Evolutionary conservation across 1,140 invertebrate species (phyloP), one percentile per base, ranked within the genome.

Genomic region (Neodiprion virginianus): DNA sequence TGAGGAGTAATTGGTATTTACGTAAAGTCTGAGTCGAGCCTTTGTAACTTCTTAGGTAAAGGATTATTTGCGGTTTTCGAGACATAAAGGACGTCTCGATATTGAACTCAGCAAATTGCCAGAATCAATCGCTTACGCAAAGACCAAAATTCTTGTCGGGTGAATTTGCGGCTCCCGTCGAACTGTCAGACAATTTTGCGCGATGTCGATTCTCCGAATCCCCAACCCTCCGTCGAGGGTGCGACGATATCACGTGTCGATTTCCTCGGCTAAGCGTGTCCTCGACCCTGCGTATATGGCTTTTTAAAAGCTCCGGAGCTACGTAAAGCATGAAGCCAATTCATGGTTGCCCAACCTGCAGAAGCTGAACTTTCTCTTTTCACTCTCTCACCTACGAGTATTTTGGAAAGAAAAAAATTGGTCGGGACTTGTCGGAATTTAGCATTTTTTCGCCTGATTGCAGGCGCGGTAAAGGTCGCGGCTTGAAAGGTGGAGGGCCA

Each of bases 401-500:
- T 40, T 40, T 5, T 40, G 28, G 28, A 40, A 40, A 14, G 53
- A 61, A 9, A 14, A 14, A 14, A 61, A 2, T 40, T 40, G 28
- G 28, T 3, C 28, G 28, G 28, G 5, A 40, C 28, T 40, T 40
- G 28, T 40, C 5, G 28, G 28, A 40, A 40, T 5, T 40, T 40
- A 5, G 5, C 28, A 69, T n/a, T 69, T n/a, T 17, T 69, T 69
- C 68, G 7, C 28, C 28, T 17, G 67, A 74, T 50, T 81, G 69
- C 76, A 87, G 87, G 78, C 81, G 86, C 83, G 82, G 84, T 88
- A 86, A 78, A 82, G 80, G 82, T 84, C 79, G 86, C 83, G 82
- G 78, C 82, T 85, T 83, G 83, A 89, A 87, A 88, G 85, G 88
- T 88, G 88, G 88, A 88, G 87, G 88, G 88, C 86, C 86, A 83